phyloP scores from a whole-genome alignment of 1,140 invertebrate genomes.

The Drosophila sturtevanti region DNA sequence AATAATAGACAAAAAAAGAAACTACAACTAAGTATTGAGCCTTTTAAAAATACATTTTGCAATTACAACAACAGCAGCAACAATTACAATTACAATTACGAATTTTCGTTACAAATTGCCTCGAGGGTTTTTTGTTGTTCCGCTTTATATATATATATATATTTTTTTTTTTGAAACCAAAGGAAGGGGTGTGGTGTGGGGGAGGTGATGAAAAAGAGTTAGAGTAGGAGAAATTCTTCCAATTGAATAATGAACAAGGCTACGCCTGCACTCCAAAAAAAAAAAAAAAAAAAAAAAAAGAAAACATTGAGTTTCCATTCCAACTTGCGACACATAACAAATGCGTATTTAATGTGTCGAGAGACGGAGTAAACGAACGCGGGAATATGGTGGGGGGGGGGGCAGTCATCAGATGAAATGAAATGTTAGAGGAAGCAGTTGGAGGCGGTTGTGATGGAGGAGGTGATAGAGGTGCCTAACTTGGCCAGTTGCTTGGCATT shows the following conservation, averaged over 20 bases:
- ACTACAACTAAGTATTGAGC: slow-evolving; percentile 34
- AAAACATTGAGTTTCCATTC: slow-evolving; percentile 31
- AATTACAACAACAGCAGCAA: slow-evolving; percentile 39
- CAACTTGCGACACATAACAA: slow-evolving; percentile 74
- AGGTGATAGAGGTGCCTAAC: not conserved
- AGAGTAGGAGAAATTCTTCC: slow-evolving; percentile 40
- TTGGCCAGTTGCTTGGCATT: slow-evolving; percentile 18
- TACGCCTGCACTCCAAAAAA: slow-evolving; percentile 45
- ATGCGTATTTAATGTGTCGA: slow-evolving; percentile 79
- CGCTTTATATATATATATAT: no score
- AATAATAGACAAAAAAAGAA: slow-evolving; percentile 1
- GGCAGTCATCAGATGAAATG: slow-evolving; percentile 24
- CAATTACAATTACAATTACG: slow-evolving; percentile 67
- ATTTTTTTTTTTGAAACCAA: not conserved
- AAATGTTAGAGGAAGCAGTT: slow-evolving; percentile 11
- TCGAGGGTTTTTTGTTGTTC: slow-evolving; percentile 8
- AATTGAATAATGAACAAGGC: slow-evolving; percentile 63
- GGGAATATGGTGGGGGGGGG: not conserved
- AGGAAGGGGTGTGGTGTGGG: not conserved
- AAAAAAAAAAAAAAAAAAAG: no score
- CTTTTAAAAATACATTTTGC: slow-evolving; percentile 77
- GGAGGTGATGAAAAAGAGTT: not conserved
- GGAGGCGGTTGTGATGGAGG: not conserved
- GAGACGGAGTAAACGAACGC: slow-evolving; percentile 4
- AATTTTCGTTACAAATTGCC: slow-evolving; percentile 65